Evolutionary conservation across 2,888 invertebrate species (phyloP), one percentile per base, ranked within the genome.

Genomic region (Monochamus alternatus): DNA sequence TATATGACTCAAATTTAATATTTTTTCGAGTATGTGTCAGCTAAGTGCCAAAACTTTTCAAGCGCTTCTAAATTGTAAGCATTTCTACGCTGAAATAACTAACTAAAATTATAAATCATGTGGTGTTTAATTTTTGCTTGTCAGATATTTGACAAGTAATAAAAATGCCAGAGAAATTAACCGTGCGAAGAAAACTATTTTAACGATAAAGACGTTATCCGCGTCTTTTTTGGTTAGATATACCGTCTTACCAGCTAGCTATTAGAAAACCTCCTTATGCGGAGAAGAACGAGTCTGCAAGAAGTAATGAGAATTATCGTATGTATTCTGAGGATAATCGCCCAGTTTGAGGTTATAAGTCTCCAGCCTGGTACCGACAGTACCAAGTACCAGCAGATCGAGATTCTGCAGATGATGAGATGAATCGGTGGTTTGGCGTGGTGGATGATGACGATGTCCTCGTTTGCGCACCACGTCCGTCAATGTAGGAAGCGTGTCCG

Each of bases 401-500:
- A 70, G 76, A 76, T 75, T 73, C 74, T 74, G 76, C 74, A 67
- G 62, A 74, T 62, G 76, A 71, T 62, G 71, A 67, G 74, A 65
- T 71, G 70, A 69, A 67, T 74, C 59, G 67, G 73, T 38, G 73
- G 59, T 76, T 44, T 63, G 65, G 68, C 47, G 66, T 75, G 71
- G 71, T 76, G 73, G 76, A 69, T 70, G 78, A 77, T 80, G 83
- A 80, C 79, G 81, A 83, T 87, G 87, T 86, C 87, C 87, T 86
- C 86, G 85, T 87, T 87, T 82, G 85, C 84, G 85, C 84, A 85
- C 84, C 86, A 83, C 84, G 86, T 87, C 86, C 85, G 85, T 85
- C 85, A 84, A 84, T 86, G 88, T 88, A 87, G 88, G 88, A 88
- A 88, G 88, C 86, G 85, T 86, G 87, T 87, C 87, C 87, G 87